Base-by-base conservation (phyloP, 2,888 invertebrate genomes). In the Drosophila paranaensis region DNA sequence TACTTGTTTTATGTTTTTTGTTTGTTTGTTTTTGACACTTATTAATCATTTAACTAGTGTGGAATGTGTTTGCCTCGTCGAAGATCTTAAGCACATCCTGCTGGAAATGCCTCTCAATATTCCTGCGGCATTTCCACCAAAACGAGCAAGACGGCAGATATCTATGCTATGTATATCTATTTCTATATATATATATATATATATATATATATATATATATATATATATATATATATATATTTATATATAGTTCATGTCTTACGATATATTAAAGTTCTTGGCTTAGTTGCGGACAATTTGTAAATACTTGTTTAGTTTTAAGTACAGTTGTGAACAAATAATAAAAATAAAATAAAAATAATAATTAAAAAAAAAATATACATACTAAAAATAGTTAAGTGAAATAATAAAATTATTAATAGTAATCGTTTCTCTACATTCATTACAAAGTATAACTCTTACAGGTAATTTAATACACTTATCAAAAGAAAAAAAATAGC, bases 31-130 rank as follows among this genome's bases (percentile, higher is more conserved):
- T 62, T 69, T 79, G 69, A 74, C 65, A 77, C 65, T 62, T 60
- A 54, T 69, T 46, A 58, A 65, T 64, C 64, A 64, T 61, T 79
- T 62, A 79, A 71, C 63, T 79, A 77, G 66, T 74, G 65, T 74
- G 79, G 71, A 68, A 68, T 77, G 77, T 77, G 45, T 64, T 71
- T 61, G 75, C 78, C 76, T 64, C 46, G 62, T 67, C 60, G 25
- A 51, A 45, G 42, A 35, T 58, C 39, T 35, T 46, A 27, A 48
- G 66, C 51, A 9, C 66, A 63, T 55, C 57, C 54, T 67, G 54
- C 35, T 37, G 62, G 50, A 71, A 60, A 62, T 65, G 62, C 40
- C 62, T 14, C 40, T 40, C 5, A 60, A n/a, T 63, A 20, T 61
- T n/a, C 39, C 8, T 45, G 33, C 8, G 43, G 61, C 57, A 50